Evolutionary conservation across 2,888 invertebrate genomes (phyloP).

Genomic region (Monochamus alternatus): DNA sequence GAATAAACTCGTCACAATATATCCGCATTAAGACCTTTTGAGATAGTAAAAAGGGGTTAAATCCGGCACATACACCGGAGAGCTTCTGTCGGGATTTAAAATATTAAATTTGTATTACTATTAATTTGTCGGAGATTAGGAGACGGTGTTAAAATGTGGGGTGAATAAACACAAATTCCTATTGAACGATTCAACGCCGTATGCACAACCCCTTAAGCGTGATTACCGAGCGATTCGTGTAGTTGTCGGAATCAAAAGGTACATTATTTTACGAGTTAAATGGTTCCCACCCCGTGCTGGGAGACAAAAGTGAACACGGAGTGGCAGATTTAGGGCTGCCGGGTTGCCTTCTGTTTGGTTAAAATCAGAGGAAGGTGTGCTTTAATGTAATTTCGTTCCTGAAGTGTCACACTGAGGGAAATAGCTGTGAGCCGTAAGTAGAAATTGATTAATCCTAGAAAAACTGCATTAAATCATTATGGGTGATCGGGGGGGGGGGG

Average conservation of each 20-base stretch:
- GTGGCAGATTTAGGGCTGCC: neutral
- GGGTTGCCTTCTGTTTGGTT: neutral
- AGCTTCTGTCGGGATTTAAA: constrained; percentile 40
- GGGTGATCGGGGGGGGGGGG: too few species aligned
- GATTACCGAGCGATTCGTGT: constrained; percentile 4
- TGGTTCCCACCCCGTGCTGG: neutral
- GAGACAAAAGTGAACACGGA: neutral
- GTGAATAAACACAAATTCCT: constrained; percentile 44
- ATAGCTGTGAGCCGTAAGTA: too few species aligned
- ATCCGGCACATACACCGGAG: constrained; percentile 22
- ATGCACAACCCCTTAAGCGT: constrained; percentile 2
- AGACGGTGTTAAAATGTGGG: constrained; percentile 45
- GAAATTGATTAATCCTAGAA: too few species aligned
- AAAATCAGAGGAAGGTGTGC: neutral
- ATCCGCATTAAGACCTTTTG: constrained; percentile 38
- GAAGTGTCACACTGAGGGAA: too few species aligned
- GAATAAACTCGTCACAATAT: constrained; percentile 39
- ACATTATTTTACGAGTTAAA: neutral
- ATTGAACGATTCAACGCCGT: constrained; percentile 18
- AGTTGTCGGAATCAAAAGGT: constrained; percentile 4
- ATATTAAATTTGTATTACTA: constrained; percentile 52
- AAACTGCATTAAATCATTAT: too few species aligned
- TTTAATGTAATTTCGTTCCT: too few species aligned
- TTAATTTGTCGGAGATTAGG: constrained; percentile 49
- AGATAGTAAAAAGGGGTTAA: constrained; percentile 40